These are phyloP conservation scores for Timandra comae DNA, from an alignment of 2,888 invertebrate species.

Conservation along the genomic window DNA sequence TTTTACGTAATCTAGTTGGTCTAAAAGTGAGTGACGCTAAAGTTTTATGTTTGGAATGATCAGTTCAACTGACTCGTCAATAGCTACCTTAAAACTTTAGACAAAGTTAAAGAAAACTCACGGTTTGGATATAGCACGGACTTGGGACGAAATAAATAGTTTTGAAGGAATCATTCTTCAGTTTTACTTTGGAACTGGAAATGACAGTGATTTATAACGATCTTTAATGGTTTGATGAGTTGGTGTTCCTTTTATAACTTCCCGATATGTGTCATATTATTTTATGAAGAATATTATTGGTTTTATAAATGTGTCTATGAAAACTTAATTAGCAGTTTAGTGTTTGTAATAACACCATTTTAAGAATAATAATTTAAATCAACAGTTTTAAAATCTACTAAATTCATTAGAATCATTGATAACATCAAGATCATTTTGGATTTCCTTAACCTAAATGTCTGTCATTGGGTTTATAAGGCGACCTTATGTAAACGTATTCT, in stretches of 20 bases:
- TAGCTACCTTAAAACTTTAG: conserved; percentile 46
- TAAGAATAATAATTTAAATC: neutral
- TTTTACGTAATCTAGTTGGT: no score
- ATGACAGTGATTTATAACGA: conserved; percentile 54
- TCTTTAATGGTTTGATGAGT: conserved; percentile 7
- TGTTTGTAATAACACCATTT: neutral
- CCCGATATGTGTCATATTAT: no score
- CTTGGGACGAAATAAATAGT: conserved; percentile 56
- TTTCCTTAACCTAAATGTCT: no score
- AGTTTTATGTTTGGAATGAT: no score
- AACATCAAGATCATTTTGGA: no score
- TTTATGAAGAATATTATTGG: conserved; percentile 21
- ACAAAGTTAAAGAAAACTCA: conserved; percentile 53
- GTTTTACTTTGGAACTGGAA: conserved; percentile 43
- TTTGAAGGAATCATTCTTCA: conserved; percentile 56
- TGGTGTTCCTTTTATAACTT: no score
- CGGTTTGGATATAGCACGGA: conserved; percentile 59
- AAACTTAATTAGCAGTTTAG: no score
- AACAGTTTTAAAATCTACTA: neutral
- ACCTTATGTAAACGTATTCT: no score
- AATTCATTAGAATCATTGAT: no score
- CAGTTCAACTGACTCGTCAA: no score
- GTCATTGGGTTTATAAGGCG: no score
- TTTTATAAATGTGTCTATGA: neutral
- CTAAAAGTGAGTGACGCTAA: no score